Evolutionary conservation across 2,888 invertebrate genomes (phyloP), one percentile per base, ranked within the genome.

Genomic region (Vanessa cardui): DNA sequence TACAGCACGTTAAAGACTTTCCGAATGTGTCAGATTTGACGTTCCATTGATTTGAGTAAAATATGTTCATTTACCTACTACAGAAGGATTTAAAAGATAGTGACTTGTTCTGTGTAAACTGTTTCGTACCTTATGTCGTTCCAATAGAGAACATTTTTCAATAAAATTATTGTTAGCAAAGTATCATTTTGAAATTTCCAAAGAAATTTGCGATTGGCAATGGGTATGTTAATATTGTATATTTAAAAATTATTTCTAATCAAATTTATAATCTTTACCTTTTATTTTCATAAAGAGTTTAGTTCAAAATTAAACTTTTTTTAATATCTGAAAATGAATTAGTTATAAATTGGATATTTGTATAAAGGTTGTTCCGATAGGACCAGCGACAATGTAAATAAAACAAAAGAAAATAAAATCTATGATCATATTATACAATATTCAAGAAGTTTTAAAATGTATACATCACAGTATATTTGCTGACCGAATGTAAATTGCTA

Each of bases 301-400:
- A 31, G 26, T 31, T 16, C n/a, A 31, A 54, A 26, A 9, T 31
- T 26, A 26, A 52, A 6, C 26, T 12, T 18, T 6, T n/a, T n/a
- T 26, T 26, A 54, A 54, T 16, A 16, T 16, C 0, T 56, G 26
- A 39, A 56, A 39, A 18, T n/a, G 33, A 33, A 39, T 39, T 8
- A 39, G 33, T 18, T 18, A 39, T 39, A 39, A 18, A 39, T 39
- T 56, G 56, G 33, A 56, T 26, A 31, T 54, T 31, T 49, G 52
- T 54, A 54, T 54, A 54, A 9, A 8, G 33, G n/a, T 39, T 56
- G 16, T 16, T 39, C 56, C 12, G n/a, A 54, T n/a, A 54, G 33
- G 56, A 56, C 56, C 39, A 56, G 7, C 56, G n/a, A 54, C 54
- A 39, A 56, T 56, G 56, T 56, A 56, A 56, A 56, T 56, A 56